Conservation (phyloP, 2,797 vertebrate genomes). For the Peromyscus aztecus region DNA sequence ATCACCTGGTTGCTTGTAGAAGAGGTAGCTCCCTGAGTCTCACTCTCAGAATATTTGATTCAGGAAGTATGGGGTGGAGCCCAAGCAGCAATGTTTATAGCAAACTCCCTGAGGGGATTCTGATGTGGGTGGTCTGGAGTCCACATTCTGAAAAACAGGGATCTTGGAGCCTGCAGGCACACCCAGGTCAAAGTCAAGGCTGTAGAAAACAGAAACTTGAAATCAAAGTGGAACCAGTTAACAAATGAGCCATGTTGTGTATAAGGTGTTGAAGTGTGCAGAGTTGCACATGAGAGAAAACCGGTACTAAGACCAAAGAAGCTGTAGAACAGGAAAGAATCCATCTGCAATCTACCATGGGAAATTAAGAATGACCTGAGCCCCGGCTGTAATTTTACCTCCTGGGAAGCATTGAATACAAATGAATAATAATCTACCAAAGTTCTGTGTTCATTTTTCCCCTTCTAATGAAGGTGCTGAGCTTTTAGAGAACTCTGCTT, state of each 20-base stretch:
- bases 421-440: constrained; percentile 76
- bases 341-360: constrained; percentile 76
- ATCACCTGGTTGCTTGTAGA: neutral
- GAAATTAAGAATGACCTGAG: constrained; percentile 77
- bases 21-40: constrained; percentile 1
- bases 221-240: constrained; percentile 68
- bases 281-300: constrained; percentile 73
- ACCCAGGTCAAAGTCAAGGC: constrained; percentile 70
- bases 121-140: constrained; percentile 69
- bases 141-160: constrained; percentile 51
- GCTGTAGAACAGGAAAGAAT: constrained; percentile 74
- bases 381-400: constrained; percentile 77
- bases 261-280: constrained; percentile 46
- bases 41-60: constrained; percentile 25
- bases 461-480: constrained; percentile 48
- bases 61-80: constrained; percentile 35
- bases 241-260: constrained; percentile 72
- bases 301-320: constrained; percentile 80
- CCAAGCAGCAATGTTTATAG: constrained; percentile 40
- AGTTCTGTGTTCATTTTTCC: constrained; percentile 54
- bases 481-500: constrained; percentile 66
- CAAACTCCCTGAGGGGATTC: constrained; percentile 41
- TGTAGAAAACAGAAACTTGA: constrained; percentile 60
- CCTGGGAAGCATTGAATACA: constrained; percentile 76
- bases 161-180: constrained; percentile 51